These are phyloP conservation scores for Zoanthus sansibaricus DNA, from an alignment of 92 coral and sea anemone genomes.

Conservation along the genomic window DNA sequence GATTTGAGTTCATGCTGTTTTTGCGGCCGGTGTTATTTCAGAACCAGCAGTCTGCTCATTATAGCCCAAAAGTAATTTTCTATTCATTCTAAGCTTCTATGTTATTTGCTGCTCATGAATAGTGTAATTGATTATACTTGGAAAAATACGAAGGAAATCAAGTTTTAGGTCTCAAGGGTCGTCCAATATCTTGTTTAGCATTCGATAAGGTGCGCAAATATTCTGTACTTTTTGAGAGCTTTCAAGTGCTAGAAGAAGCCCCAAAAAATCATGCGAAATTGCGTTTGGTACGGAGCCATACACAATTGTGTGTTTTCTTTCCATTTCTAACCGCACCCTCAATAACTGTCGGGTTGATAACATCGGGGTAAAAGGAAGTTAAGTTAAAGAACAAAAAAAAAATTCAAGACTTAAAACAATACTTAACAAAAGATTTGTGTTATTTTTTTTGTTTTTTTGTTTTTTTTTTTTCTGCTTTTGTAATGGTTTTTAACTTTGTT, in stretches of 20 bases:
- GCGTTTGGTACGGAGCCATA: background rate
- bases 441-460: too few species aligned
- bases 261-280: background rate
- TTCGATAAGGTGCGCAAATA: conserved; percentile 6
- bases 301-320: background rate
- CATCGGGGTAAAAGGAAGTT: background rate
- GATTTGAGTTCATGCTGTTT: conserved; percentile 1
- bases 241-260: background rate
- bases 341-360: background rate
- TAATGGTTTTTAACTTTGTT: too few species aligned
- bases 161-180: background rate
- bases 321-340: background rate
- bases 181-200: conserved; percentile 1
- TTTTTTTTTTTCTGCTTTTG: too few species aligned
- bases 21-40: background rate
- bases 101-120: conserved; percentile 8
- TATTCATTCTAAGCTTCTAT: background rate
- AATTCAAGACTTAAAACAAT: background rate
- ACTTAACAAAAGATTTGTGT: too few species aligned
- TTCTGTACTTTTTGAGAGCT: background rate
- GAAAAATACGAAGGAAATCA: background rate
- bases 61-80: background rate
- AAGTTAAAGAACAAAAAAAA: background rate
- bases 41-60: background rate
- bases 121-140: background rate